These are phyloP conservation scores for Typhlichthys subterraneus DNA, from an alignment of 2,797 vertebrate species.

Conservation along the genomic window DNA sequence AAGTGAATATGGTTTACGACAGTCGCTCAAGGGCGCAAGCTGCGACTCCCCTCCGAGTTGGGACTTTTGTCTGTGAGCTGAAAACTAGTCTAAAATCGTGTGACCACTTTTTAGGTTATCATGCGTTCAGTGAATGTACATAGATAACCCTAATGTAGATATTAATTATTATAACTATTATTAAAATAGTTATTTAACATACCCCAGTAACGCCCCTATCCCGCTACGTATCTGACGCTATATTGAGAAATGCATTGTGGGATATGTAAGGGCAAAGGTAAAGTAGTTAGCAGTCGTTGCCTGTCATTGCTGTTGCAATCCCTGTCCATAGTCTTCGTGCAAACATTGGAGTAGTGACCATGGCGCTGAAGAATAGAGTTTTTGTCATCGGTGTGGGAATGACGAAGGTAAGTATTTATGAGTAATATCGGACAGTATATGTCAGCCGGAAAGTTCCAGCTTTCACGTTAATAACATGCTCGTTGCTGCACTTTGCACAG, in stretches of 20 bases:
- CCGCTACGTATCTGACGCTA: too few species aligned
- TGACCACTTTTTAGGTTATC: too few species aligned
- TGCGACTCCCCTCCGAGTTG: too few species aligned
- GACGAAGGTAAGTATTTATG: conserved; percentile 86
- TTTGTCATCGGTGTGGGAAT: conserved; percentile 95
- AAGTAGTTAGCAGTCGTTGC: background rate
- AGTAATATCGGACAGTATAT: background rate
- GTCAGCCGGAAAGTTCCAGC: background rate
- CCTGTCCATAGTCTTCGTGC: background rate
- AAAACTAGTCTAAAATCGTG: too few species aligned
- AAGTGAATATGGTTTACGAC: too few species aligned
- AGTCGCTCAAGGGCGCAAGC: too few species aligned
- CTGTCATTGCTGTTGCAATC: background rate
- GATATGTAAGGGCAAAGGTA: conserved; percentile 17
- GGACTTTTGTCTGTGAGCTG: too few species aligned
- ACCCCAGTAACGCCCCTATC: too few species aligned
- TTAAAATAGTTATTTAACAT: too few species aligned
- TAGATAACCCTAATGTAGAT: too few species aligned
- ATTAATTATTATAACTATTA: too few species aligned
- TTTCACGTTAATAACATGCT: background rate
- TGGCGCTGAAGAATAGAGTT: conserved; percentile 77
- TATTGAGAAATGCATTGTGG: conserved; percentile 21
- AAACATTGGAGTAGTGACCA: conserved; percentile 19
- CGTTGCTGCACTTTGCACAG: background rate
- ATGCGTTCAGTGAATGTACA: too few species aligned